These are phyloP conservation scores for Oeneis ivallda DNA, from an alignment of 2,888 invertebrate genomes.

Conservation along the genomic window DNA sequence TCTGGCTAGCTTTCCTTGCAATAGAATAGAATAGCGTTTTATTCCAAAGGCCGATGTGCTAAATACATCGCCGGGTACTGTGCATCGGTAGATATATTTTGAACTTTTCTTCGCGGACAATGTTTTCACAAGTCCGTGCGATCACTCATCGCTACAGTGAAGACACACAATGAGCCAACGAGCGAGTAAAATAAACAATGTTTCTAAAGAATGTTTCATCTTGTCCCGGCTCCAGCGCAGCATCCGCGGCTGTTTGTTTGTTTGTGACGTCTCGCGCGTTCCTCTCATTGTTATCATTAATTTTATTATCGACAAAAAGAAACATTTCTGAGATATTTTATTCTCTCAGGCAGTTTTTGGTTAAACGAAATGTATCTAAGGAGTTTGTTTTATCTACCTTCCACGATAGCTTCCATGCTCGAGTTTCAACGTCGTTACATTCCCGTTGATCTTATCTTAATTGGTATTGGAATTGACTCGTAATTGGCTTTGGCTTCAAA, in stretches of 20 bases:
- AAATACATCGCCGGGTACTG: too few species aligned
- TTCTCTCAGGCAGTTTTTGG: neutral
- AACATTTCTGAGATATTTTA: neutral
- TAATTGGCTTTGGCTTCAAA: too few species aligned
- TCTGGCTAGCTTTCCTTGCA: too few species aligned
- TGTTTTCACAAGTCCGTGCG: neutral
- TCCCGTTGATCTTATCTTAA: too few species aligned
- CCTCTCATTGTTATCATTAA: neutral
- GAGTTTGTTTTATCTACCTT: too few species aligned
- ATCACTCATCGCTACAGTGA: neutral
- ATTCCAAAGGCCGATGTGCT: too few species aligned
- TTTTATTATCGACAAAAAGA: neutral
- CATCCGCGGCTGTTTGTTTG: slow-evolving; percentile 5
- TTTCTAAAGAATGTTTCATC: slow-evolving; percentile 8
- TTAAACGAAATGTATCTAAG: too few species aligned
- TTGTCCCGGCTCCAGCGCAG: neutral
- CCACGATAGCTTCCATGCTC: too few species aligned
- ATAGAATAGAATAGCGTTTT: too few species aligned
- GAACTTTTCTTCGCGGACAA: neutral
- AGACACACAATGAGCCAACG: neutral
- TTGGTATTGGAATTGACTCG: too few species aligned
- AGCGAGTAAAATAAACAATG: neutral
- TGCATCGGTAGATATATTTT: neutral
- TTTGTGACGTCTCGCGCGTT: neutral
- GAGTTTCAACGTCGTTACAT: too few species aligned